These are phyloP conservation scores for Podarcis siculus DNA, from an alignment of 2,797 vertebrate species.

Conservation along the genomic window DNA sequence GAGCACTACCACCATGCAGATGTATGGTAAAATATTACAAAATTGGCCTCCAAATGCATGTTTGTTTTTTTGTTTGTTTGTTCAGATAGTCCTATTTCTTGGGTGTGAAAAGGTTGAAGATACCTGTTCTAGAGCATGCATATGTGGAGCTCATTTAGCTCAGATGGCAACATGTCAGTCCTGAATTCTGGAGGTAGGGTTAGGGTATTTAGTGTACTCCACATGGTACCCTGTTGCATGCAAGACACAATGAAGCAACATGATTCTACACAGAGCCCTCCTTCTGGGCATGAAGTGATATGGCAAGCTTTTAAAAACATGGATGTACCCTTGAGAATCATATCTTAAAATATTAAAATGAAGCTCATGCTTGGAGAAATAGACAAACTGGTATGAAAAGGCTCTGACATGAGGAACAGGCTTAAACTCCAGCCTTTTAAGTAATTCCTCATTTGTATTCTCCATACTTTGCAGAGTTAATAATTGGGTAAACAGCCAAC, in stretches of 20 bases:
- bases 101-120: too few relatives aligned
- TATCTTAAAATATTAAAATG: not conserved
- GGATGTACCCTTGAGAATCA: not conserved
- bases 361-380: not conserved
- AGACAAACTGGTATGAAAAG: not conserved
- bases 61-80: too few relatives aligned
- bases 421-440: not conserved
- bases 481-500: slow-evolving; percentile 36
- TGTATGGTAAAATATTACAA: too few relatives aligned
- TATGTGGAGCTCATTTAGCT: not conserved
- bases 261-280: not conserved
- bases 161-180: not conserved
- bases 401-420: not conserved
- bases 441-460: slow-evolving; percentile 29
- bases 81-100: too few relatives aligned
- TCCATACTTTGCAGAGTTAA: slow-evolving; percentile 5
- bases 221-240: not conserved
- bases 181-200: not conserved
- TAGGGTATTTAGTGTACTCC: not conserved
- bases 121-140: not conserved
- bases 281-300: not conserved
- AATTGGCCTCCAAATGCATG: too few relatives aligned
- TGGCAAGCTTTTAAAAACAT: not conserved
- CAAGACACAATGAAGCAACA: not conserved
- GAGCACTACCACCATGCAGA: too few relatives aligned